A percentile compares a stretch with the other conserved stretches of the same genome.
Evolutionary conservation across 1,140 invertebrate species (phyloP).

Genomic region (Atta colombica): DNA sequence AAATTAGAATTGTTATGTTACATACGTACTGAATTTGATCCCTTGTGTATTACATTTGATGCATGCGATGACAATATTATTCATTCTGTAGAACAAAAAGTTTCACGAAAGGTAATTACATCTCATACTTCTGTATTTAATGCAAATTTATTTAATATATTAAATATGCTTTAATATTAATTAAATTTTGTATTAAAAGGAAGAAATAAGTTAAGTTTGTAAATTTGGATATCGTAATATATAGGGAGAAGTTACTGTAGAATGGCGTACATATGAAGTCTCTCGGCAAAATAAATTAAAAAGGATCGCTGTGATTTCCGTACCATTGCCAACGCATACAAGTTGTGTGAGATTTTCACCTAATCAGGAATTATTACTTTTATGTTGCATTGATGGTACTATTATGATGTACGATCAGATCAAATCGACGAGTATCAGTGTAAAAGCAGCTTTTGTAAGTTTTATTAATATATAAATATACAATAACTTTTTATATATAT

Average conservation of each 20-base stretch:
- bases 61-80: constrained; percentile 89
- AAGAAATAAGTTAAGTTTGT: constrained; percentile 1
- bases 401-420: constrained; percentile 91
- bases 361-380: constrained; percentile 90
- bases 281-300: constrained; percentile 89
- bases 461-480: constrained; percentile 4
- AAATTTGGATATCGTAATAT: constrained; percentile 20
- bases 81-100: constrained; percentile 92
- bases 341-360: constrained; percentile 90
- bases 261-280: constrained; percentile 91
- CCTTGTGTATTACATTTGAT: constrained; percentile 90
- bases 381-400: constrained; percentile 92
- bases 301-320: constrained; percentile 89
- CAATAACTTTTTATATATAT: neutral
- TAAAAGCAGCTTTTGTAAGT: constrained; percentile 90
- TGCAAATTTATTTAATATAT: neutral
- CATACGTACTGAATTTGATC: constrained; percentile 91
- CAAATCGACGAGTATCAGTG: constrained; percentile 88
- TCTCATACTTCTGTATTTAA: neutral
- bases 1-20: constrained; percentile 89
- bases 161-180: neutral
- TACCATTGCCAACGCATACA: constrained; percentile 91
- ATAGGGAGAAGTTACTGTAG: constrained; percentile 91
- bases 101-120: constrained; percentile 88
- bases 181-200: neutral